phyloP scores from a whole-genome alignment of 2,888 invertebrate genomes.

The Tanypteryx hageni region DNA sequence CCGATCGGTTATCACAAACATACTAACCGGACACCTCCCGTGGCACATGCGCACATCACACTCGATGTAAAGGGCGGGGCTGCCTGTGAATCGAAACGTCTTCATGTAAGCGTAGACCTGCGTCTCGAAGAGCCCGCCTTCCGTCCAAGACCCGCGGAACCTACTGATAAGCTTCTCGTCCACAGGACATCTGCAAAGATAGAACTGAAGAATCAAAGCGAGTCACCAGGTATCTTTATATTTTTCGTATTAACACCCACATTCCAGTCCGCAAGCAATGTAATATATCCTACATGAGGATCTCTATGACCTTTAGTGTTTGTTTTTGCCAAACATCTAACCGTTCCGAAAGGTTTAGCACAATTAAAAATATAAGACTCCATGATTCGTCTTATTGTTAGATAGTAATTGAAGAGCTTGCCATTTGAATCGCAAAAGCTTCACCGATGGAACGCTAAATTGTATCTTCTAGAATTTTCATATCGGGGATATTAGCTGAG shows the following conservation, averaged over 20 bases:
- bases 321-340: background rate
- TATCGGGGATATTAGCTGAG: too few relatives aligned
- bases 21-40: conserved; percentile 92
- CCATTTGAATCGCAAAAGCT: too few relatives aligned
- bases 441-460: too few relatives aligned
- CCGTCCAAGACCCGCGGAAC: conserved; percentile 95
- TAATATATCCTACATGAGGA: background rate
- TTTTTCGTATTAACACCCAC: too few relatives aligned
- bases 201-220: conserved; percentile 65
- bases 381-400: too few relatives aligned
- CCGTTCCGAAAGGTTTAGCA: too few relatives aligned
- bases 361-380: too few relatives aligned
- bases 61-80: conserved; percentile 95
- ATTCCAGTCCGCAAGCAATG: background rate
- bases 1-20: too few relatives aligned
- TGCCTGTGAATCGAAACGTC: conserved; percentile 94
- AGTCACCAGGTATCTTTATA: background rate
- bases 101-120: conserved; percentile 97
- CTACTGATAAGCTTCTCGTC: conserved; percentile 95
- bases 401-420: too few relatives aligned
- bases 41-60: conserved; percentile 98
- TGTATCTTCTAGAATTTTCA: too few relatives aligned
- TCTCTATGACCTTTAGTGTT: background rate
- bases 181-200: conserved; percentile 85
- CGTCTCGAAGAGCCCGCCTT: conserved; percentile 92